Evolutionary conservation across 2,113 vertebrate species (phyloP), one percentile per base, ranked within the genome.

Genomic region (Thalassarche chlororhynchos): DNA sequence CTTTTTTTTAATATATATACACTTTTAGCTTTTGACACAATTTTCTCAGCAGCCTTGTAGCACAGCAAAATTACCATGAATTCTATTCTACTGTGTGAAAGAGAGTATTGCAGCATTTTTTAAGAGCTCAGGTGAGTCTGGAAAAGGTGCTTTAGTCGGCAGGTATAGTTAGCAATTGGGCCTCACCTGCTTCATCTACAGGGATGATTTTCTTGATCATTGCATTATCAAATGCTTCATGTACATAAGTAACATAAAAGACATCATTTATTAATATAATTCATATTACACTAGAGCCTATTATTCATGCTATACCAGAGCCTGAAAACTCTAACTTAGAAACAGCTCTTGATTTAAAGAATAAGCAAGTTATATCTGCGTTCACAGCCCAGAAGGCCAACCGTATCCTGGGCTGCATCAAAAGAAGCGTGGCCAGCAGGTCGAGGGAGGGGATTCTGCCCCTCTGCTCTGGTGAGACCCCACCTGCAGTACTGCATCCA

Each of bases 81-180:
- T 93, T 90, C 51, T 74, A 1, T 93, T 95, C 60, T 92, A 6
- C n/a, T 78, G 55, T 44, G 5, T 36, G 28, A 70, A 89, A n/a
- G 31, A 65, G n/a, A 34, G 25, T 52, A 69, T 70, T 58, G 54
- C 84, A 88, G 34, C 23, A 32, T 14, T 32, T n/a, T 44, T 17
- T 58, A 57, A 47, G 82, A 77, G 5, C 31, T 84, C 14, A 4
- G 42, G 24, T 81, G 72, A 66, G 29, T 47, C 84, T 57, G 44
- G 84, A 76, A 89, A 91, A 82, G 54, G 70, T 92, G 42, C 57
- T 74, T 66, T 46, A 83, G 61, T 32, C 57, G n/a, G 46, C 19
- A 38, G 10, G 10, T 49, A 4, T 26, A 44, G 42, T 42, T 44
- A 64, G 52, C 0, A 0, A 42, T 64, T 60, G 25, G 17, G 17